Percentiles rank a stretch among this genome's conserved stretches.
Conservation (phyloP, 2,888 invertebrate genomes). For the Drosophila kuntzei region DNA sequence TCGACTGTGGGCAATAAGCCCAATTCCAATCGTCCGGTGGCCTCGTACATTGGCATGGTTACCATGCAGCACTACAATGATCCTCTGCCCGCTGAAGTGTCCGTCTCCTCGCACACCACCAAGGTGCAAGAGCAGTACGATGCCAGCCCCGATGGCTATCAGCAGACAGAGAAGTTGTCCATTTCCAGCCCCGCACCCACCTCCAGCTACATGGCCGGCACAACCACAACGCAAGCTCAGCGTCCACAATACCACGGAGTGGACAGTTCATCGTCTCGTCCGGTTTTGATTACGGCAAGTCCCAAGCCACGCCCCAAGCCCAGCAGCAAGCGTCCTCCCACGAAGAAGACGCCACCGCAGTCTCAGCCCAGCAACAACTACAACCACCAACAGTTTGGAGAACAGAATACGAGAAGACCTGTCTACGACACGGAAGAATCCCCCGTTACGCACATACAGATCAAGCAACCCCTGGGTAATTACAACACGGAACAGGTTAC, state of each 20-base stretch:
- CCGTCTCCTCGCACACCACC: constrained; percentile 82
- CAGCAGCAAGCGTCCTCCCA: constrained; percentile 75
- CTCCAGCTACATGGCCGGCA: constrained; percentile 47
- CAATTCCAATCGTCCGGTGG: constrained; percentile 60
- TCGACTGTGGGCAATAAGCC: constrained; percentile 40
- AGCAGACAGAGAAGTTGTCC: constrained; percentile 48
- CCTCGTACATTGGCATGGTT: constrained; percentile 77
- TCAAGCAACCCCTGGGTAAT: constrained; percentile 57
- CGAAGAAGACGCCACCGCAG: constrained; percentile 39
- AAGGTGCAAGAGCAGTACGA: constrained; percentile 74
- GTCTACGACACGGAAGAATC: constrained; percentile 47
- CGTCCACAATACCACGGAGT: constrained; percentile 55
- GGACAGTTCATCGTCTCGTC: constrained; percentile 57
- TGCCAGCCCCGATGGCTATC: constrained; percentile 53
- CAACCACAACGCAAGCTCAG: constrained; percentile 55
- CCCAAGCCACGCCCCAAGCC: constrained; percentile 72
- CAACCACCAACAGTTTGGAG: constrained; percentile 34
- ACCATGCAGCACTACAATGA: constrained; percentile 78
- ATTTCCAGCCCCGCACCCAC: constrained; percentile 42
- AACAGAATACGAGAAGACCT: constrained; percentile 51
- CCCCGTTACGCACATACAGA: constrained; percentile 59
- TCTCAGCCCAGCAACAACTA: constrained; percentile 38
- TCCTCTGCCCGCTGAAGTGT: constrained; percentile 77
- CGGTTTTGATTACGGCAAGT: constrained; percentile 86
- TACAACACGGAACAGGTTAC: constrained; percentile 45